Evolutionary conservation across 2,113 vertebrate genomes (phyloP).

Genomic region (Pollimyrus isidori): DNA sequence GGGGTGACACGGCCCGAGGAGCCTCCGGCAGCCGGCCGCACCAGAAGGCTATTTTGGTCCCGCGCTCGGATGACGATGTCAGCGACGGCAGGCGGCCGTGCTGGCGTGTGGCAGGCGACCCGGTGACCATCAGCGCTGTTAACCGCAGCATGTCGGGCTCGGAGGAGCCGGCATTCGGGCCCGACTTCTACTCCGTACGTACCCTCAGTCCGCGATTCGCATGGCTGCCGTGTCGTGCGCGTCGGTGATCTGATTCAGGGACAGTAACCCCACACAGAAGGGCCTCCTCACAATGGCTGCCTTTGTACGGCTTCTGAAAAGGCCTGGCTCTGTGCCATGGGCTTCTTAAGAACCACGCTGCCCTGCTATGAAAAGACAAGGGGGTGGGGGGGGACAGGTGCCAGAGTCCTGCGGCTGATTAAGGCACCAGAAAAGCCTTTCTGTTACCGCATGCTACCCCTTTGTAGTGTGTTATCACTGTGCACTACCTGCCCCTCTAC

Average conservation of each 20-base stretch:
- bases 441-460: constrained; percentile 23
- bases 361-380: neutral
- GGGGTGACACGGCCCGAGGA: neutral
- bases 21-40: neutral
- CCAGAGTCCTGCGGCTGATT: constrained; percentile 39
- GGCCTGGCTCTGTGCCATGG: neutral
- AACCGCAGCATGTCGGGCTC: constrained; percentile 56
- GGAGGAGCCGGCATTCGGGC: constrained; percentile 59
- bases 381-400: constrained; percentile 23
- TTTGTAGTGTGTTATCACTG: neutral
- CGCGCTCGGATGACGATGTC: constrained; percentile 59
- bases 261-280: neutral
- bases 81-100: constrained; percentile 44
- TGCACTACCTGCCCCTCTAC: neutral
- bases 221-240: neutral
- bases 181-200: constrained; percentile 71
- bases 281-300: neutral
- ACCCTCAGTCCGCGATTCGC: constrained; percentile 28
- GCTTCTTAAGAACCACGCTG: neutral
- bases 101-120: constrained; percentile 43
- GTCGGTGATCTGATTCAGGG: neutral
- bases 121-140: constrained; percentile 31
- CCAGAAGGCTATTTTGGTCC: constrained; percentile 57
- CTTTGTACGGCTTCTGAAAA: neutral
- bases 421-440: constrained; percentile 36